Evolutionary conservation across 2,888 invertebrate species (phyloP).

Genomic region (Pyrrhia umbra): DNA sequence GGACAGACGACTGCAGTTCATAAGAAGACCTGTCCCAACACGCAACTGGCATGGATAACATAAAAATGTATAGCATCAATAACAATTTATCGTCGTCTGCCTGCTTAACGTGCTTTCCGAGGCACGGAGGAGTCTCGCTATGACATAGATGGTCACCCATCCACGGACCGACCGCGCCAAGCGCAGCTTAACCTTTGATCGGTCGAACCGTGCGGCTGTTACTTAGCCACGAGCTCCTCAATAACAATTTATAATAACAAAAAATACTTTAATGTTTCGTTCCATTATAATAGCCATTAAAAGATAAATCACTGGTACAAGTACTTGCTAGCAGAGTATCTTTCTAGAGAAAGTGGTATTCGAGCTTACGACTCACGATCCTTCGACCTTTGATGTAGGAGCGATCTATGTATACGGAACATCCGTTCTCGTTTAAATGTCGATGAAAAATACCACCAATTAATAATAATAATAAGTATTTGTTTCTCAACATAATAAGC

Average conservation of each 20-base stretch:
- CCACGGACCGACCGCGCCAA: no score
- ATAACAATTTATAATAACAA: no score
- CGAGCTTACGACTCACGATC: conserved; percentile 37
- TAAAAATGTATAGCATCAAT: conserved; percentile 32
- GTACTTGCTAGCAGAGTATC: conserved; percentile 26
- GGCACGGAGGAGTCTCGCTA: no score
- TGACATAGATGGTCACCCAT: no score
- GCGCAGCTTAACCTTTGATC: no score
- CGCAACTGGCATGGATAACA: conserved; percentile 11
- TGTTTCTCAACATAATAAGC: no score
- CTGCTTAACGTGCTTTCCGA: no score
- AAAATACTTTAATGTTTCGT: conserved; percentile 10
- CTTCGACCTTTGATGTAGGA: conserved; percentile 33
- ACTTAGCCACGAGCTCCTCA: no score
- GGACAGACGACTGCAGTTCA: no score
- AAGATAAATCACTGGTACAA: conserved; percentile 31
- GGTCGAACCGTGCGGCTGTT: no score
- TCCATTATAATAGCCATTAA: conserved; percentile 30
- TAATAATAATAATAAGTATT: neutral
- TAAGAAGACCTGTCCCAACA: conserved; percentile 3
- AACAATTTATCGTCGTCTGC: no score
- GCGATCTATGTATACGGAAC: neutral
- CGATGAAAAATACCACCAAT: neutral
- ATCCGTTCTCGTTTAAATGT: neutral
- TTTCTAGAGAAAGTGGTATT: conserved; percentile 55